Evolutionary conservation across 2,113 vertebrate genomes (phyloP).

Genomic region (Hirundichthys speculiger): DNA sequence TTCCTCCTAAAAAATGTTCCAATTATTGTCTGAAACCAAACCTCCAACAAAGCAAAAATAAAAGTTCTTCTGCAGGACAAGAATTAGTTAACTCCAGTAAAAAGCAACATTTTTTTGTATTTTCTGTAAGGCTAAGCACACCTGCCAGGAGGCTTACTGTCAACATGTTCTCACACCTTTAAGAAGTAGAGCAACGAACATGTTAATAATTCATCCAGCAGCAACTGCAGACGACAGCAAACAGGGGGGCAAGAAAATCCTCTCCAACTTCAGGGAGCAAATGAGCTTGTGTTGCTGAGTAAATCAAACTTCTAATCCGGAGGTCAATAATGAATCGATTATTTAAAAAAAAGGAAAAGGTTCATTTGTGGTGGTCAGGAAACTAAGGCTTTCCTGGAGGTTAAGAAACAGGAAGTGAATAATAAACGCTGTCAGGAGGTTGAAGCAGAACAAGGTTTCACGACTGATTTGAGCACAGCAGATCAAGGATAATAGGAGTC

Average conservation of each 20-base stretch:
- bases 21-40: no score
- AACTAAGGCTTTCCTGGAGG: slow-evolving; percentile 18
- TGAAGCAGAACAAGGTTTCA: not conserved
- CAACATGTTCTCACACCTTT: slow-evolving; percentile 64
- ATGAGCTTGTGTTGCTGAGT: slow-evolving; percentile 20
- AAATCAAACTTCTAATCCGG: slow-evolving; percentile 35
- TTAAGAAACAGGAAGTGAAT: slow-evolving; percentile 16
- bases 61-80: slow-evolving; percentile 30
- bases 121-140: slow-evolving; percentile 65
- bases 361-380: slow-evolving; percentile 22
- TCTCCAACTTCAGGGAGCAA: slow-evolving; percentile 15
- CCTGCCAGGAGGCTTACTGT: slow-evolving; percentile 64
- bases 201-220: slow-evolving; percentile 70
- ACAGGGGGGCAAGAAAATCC: slow-evolving; percentile 34
- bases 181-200: slow-evolving; percentile 62
- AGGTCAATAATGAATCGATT: slow-evolving; percentile 22
- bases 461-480: slow-evolving; percentile 18
- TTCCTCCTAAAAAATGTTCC: no score
- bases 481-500: slow-evolving; percentile 2
- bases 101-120: slow-evolving; percentile 47
- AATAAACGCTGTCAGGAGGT: slow-evolving; percentile 18
- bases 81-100: slow-evolving; percentile 54
- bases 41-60: no score
- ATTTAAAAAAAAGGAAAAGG: not conserved
- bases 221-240: slow-evolving; percentile 45